Evolutionary conservation across 2,113 vertebrate genomes (phyloP).

Genomic region (Bos javanicus): DNA sequence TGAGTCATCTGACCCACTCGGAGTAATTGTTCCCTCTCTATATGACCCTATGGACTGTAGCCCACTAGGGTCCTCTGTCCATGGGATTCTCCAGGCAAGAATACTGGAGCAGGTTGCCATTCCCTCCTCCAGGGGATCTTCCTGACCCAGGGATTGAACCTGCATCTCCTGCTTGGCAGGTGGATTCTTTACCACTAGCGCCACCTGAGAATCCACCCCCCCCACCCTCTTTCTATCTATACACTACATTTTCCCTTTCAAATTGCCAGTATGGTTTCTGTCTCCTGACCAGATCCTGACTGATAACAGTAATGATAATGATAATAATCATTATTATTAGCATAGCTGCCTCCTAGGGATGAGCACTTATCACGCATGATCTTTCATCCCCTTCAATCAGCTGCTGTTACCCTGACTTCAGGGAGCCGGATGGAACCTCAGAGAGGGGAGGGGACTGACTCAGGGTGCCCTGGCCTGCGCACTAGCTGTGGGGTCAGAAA

Average conservation of each 20-base stretch:
- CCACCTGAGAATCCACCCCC: neutral
- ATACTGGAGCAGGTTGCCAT: neutral
- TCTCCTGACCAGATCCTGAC: neutral
- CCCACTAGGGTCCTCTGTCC: neutral
- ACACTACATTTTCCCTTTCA: neutral
- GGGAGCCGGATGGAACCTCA: neutral
- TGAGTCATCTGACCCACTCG: neutral
- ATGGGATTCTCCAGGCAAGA: neutral
- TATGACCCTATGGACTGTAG: neutral
- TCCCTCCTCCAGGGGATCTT: neutral
- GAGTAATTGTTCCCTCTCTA: neutral
- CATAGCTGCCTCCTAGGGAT: neutral
- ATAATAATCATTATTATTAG: neutral
- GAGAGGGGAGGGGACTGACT: neutral
- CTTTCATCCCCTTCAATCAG: neutral
- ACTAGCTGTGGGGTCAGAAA: accelerated
- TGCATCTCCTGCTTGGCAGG: neutral
- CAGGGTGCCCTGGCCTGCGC: neutral
- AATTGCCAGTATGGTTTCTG: neutral
- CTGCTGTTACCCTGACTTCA: accelerated
- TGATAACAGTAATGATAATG: neutral
- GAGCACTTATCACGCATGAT: neutral
- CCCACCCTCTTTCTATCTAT: neutral
- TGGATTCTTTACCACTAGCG: neutral
- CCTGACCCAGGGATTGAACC: neutral